A percentile compares a stretch with the other conserved stretches of the same genome.
These are phyloP conservation scores for Menura novaehollandiae DNA, from an alignment of 2,113 vertebrate genomes.

Conservation along the genomic window DNA sequence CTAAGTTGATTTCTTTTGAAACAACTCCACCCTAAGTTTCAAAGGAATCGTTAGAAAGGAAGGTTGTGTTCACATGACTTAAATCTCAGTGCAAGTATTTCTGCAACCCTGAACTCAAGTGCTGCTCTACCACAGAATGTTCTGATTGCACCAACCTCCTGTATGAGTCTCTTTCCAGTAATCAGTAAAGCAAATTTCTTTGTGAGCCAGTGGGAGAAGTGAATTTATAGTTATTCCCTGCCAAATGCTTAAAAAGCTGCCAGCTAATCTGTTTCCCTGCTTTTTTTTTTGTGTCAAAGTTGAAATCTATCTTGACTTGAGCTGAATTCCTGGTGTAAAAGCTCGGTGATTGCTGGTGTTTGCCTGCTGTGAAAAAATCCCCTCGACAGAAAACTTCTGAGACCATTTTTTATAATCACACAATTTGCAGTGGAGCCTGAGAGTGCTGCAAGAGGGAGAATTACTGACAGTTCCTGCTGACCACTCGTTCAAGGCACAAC, in stretches of 20 bases:
- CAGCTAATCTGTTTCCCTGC: slow-evolving; percentile 56
- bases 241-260: slow-evolving; percentile 57
- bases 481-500: not conserved
- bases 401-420: not conserved
- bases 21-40: not conserved
- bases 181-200: slow-evolving; percentile 71
- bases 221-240: slow-evolving; percentile 56
- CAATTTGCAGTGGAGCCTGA: not conserved
- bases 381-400: not conserved
- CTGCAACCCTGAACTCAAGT: slow-evolving; percentile 27
- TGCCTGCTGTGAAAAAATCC: not conserved
- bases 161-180: slow-evolving; percentile 74
- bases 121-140: slow-evolving; percentile 39
- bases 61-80: slow-evolving; percentile 14
- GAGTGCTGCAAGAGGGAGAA: not conserved
- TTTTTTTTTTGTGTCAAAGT: not conserved
- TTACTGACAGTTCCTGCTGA: not conserved
- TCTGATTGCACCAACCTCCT: slow-evolving; percentile 68
- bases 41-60: slow-evolving; percentile 48
- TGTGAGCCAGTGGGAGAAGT: slow-evolving; percentile 44
- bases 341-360: not conserved
- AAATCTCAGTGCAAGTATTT: slow-evolving; percentile 36
- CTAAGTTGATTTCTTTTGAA: slow-evolving; percentile 9
- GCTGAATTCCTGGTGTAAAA: not conserved
- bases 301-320: slow-evolving; percentile 39